Base-by-base conservation (phyloP, 2,797 vertebrate genomes). In the Chaetodon trifasciatus region DNA sequence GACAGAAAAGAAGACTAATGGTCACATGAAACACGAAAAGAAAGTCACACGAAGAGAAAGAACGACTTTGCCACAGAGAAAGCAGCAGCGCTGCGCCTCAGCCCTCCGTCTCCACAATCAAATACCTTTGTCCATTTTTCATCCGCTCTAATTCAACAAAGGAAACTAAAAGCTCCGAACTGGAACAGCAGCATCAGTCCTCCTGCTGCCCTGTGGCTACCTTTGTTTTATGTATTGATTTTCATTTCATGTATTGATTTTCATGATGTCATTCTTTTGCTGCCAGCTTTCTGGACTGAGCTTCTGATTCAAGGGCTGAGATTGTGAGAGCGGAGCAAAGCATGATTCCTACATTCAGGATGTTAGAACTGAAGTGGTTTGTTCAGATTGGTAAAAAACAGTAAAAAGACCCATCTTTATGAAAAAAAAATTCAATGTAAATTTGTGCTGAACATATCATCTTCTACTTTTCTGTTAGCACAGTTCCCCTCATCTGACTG, bases 1-100 rank as follows among this genome's bases (percentile, higher is more conserved):
- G 75, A 88, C 52, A 88, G 79, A 88, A 39, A 79, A 85, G 76
- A 83, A 86, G 77, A 88, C 83, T 74, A 85, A 86, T 88, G 83
- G 90, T 88, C 89, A 89, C 84, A 82, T 67, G 83, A 86, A 84
- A 84, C 42, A 44, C 1, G 82, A 85, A 84, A 83, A 88, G 58
- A 85, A 86, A 88, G 74, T 68, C 69, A 85, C 86, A 77, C 23
- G 40, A 67, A 81, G 24, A 72, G 55, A 76, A 52, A 81, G 46
- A 58, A 19, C 13, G 10, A 74, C 61, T 82, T 58, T 55, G 68
- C 61, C 66, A 86, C 91, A 90, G 37, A 76, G 71, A 83, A 85
- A 88, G 86, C 82, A 72, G 28, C 67, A 84, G 52, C 60, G 12
- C 70, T 58, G 62, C 2, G 78, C 60, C 73, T 74, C 83, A 76